phyloP scores from a whole-genome alignment of 2,113 vertebrate genomes.

The Climacteris rufus region DNA sequence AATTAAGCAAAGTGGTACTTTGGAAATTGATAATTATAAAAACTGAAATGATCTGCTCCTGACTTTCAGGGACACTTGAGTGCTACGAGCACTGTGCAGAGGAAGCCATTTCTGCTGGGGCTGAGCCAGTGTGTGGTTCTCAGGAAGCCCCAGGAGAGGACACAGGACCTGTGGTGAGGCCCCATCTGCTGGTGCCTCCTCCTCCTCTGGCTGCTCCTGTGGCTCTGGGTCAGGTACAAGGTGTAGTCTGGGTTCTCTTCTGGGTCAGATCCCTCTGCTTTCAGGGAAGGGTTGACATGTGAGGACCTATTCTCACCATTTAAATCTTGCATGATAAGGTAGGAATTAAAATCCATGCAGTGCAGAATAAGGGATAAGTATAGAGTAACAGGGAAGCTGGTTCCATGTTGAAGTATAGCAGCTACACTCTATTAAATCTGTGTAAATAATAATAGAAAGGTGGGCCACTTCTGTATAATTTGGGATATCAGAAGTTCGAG shows the following conservation, averaged over 20 bases:
- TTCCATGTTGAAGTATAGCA: neutral
- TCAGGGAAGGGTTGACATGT: neutral
- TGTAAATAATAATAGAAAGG: neutral
- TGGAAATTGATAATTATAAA: neutral
- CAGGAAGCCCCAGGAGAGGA: neutral
- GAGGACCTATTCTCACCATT: neutral
- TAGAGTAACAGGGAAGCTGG: neutral
- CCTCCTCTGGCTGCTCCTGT: neutral
- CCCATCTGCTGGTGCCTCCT: neutral
- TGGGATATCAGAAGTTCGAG: neutral
- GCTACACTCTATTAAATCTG: neutral
- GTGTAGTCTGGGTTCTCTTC: neutral
- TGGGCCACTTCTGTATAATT: neutral
- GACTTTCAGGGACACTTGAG: neutral
- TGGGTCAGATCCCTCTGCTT: neutral
- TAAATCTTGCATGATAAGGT: neutral
- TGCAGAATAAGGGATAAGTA: neutral
- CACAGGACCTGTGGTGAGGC: neutral
- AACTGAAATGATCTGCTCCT: neutral
- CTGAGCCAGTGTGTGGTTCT: neutral
- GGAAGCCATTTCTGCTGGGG: neutral
- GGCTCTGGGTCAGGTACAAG: neutral
- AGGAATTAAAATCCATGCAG: neutral
- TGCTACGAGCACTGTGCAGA: neutral
- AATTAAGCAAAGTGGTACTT: neutral